Evolutionary conservation across 1,140 invertebrate genomes (phyloP).

Genomic region (Schlechtendalia chinensis): DNA sequence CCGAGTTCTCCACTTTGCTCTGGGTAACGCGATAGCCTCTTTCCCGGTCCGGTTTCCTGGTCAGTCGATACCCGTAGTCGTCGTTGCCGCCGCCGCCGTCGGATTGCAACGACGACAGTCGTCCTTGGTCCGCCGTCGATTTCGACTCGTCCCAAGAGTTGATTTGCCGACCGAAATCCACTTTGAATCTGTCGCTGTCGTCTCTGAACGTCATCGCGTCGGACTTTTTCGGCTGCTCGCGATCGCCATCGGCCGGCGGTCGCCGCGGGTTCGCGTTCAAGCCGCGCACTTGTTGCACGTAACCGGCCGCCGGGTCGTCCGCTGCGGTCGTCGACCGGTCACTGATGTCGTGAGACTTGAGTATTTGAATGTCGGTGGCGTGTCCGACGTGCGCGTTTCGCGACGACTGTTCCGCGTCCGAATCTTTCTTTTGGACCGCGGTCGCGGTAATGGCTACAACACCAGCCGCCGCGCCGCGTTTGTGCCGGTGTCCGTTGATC

Average conservation of each 20-base stretch:
- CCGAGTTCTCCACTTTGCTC: conserved; percentile 16
- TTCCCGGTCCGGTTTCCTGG: background rate
- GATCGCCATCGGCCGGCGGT: background rate
- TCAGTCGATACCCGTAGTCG: background rate
- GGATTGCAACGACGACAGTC: background rate
- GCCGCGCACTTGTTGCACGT: conserved; percentile 1
- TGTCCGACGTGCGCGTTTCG: background rate
- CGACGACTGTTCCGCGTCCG: background rate
- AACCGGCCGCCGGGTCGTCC: background rate
- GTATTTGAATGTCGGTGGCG: conserved; percentile 18
- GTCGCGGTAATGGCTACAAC: background rate
- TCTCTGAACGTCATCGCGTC: background rate
- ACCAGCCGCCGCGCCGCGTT: conserved; percentile 4
- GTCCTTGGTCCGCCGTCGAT: background rate
- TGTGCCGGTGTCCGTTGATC: conserved; percentile 21
- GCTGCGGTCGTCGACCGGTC: background rate
- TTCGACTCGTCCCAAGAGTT: background rate
- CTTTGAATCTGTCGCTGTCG: conserved; percentile 23
- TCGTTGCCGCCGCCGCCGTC: too few species aligned
- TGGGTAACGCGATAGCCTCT: background rate
- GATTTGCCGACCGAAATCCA: background rate
- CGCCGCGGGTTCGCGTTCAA: background rate
- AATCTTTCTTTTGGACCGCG: background rate
- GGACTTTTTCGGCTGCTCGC: background rate
- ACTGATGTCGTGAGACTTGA: conserved; percentile 28